Conservation (phyloP, 2,888 invertebrate species). For the Scaeva pyrastri region DNA sequence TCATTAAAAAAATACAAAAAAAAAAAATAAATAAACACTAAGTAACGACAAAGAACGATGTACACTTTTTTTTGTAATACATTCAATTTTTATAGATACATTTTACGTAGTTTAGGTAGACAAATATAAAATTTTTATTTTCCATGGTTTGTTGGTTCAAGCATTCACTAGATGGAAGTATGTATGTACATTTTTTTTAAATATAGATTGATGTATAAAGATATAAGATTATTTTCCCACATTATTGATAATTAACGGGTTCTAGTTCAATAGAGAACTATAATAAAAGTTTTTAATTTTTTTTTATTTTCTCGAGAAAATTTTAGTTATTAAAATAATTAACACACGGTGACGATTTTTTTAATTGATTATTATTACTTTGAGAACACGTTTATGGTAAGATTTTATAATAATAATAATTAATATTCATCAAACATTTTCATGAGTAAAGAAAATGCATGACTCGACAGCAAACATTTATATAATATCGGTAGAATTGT, state of each 20-base stretch:
- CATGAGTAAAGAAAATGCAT: too few species aligned
- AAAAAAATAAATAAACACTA: not conserved
- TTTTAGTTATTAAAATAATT: not conserved
- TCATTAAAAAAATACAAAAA: not conserved
- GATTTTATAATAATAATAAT: too few species aligned
- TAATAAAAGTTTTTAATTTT: not conserved
- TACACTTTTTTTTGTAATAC: not conserved
- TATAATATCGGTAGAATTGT: too few species aligned
- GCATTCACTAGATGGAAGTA: constrained; percentile 1
- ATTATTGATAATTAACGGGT: constrained; percentile 27
- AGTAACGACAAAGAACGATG: not conserved
- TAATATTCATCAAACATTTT: too few species aligned
- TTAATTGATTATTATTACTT: too few species aligned
- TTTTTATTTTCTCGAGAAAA: not conserved
- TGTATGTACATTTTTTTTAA: too few species aligned
- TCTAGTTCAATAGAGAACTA: constrained; percentile 34
- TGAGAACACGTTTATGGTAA: too few species aligned
- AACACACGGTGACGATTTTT: not conserved
- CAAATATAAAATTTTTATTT: not conserved
- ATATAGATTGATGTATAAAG: too few species aligned
- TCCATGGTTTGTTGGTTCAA: constrained; percentile 2
- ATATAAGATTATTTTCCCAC: not conserved
- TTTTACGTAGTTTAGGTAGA: not conserved
- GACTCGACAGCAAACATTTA: too few species aligned
- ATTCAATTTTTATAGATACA: not conserved